Evolutionary conservation across 2,888 invertebrate species (phyloP).

Genomic region (Cryptocephalus moraei): DNA sequence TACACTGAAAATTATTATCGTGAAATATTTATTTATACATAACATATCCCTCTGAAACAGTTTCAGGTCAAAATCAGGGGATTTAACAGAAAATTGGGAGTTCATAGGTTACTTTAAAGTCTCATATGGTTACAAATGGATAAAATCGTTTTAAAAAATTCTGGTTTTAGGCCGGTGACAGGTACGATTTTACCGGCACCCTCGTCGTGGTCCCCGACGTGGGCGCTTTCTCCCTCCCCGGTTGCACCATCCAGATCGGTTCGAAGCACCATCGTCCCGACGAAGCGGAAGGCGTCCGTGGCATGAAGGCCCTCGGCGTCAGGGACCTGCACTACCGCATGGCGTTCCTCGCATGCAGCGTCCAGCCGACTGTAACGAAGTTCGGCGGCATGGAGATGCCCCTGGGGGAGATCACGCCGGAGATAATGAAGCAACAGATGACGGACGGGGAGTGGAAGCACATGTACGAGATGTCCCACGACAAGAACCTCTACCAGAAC

Average conservation of each 20-base stretch:
- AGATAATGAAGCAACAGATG: conserved; percentile 90
- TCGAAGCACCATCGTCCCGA: conserved; percentile 63
- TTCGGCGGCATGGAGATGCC: conserved; percentile 79
- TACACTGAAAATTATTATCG: too few relatives aligned
- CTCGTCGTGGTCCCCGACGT: conserved; percentile 97
- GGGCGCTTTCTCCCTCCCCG: conserved; percentile 73
- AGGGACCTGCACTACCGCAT: conserved; percentile 79
- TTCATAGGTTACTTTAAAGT: too few relatives aligned
- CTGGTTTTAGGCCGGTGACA: conserved; percentile 51
- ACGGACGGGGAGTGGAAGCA: conserved; percentile 89
- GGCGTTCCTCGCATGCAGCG: conserved; percentile 90
- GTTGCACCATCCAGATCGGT: conserved; percentile 73
- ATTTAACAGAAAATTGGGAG: too few relatives aligned
- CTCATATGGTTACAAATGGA: too few relatives aligned
- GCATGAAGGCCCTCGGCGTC: conserved; percentile 66
- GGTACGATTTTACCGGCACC: conserved; percentile 90
- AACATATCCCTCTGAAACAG: too few relatives aligned
- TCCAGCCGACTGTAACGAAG: conserved; percentile 75
- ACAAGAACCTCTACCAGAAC: conserved; percentile 82
- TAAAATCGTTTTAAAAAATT: conserved; percentile 5
- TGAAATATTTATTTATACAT: too few relatives aligned
- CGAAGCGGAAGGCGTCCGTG: conserved; percentile 46
- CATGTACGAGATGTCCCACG: conserved; percentile 94
- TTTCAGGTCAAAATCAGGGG: too few relatives aligned
- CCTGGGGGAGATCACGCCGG: conserved; percentile 82